Conservation (phyloP, 2,888 invertebrate species). For the Mechanitis mazaeus region DNA sequence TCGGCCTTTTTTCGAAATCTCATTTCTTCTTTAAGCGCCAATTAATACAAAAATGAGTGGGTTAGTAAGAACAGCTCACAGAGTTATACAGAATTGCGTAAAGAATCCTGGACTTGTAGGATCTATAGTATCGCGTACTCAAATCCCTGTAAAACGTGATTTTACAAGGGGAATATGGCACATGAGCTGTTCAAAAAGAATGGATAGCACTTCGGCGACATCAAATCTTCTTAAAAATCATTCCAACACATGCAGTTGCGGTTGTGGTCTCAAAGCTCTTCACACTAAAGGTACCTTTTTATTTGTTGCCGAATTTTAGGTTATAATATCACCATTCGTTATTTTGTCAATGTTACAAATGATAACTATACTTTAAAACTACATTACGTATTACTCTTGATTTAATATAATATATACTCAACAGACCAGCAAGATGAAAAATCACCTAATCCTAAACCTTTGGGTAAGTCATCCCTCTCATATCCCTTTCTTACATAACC, state of each 20-base stretch:
- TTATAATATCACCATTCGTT: slow-evolving; percentile 52
- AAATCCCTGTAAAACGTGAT: slow-evolving; percentile 77
- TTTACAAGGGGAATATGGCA: slow-evolving; percentile 84
- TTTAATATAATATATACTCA: slow-evolving; percentile 23
- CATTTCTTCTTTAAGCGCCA: neutral
- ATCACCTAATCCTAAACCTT: slow-evolving; percentile 45
- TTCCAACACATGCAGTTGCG: slow-evolving; percentile 81
- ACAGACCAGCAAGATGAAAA: slow-evolving; percentile 51
- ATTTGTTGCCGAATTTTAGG: slow-evolving; percentile 26
- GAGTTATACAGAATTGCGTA: slow-evolving; percentile 61
- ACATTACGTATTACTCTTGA: slow-evolving; percentile 3
- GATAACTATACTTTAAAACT: neutral
- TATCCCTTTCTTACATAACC: slow-evolving; percentile 26
- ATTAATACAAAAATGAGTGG: slow-evolving; percentile 79
- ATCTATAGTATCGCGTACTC: slow-evolving; percentile 56
- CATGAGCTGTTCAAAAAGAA: slow-evolving; percentile 75
- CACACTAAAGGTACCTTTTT: slow-evolving; percentile 82
- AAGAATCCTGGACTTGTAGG: slow-evolving; percentile 55
- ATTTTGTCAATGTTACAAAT: neutral
- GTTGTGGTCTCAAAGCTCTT: slow-evolving; percentile 78
- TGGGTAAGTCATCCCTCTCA: slow-evolving; percentile 53
- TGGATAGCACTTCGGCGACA: slow-evolving; percentile 49
- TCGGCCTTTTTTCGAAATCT: neutral
- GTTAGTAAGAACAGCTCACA: slow-evolving; percentile 78
- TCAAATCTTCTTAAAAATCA: slow-evolving; percentile 72